A percentile compares a stretch with the other conserved stretches of the same genome.
Conservation (phyloP, 2,888 invertebrate species). For the Drosophila fungiperda region DNA sequence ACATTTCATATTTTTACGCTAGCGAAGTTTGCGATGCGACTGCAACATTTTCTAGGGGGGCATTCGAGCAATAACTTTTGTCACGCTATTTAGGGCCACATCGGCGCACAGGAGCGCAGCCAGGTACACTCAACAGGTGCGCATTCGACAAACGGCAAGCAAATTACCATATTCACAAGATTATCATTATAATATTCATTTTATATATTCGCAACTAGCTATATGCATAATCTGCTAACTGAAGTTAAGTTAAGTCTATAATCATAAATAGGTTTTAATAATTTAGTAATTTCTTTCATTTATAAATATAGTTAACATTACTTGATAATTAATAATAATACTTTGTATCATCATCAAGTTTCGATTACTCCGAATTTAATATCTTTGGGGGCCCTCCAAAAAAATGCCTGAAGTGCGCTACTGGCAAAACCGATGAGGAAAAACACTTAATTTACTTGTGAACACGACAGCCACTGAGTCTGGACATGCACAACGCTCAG, state of each 20-base stretch:
- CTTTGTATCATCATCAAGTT: no score
- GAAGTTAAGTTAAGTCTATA: not conserved
- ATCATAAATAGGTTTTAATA: not conserved
- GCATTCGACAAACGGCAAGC: not conserved
- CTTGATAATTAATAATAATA: no score
- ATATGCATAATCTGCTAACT: not conserved
- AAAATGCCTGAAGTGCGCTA: not conserved
- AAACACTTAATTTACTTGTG: conserved; percentile 40
- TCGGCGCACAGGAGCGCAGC: conserved; percentile 23
- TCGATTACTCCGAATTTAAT: not conserved
- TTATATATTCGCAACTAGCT: not conserved
- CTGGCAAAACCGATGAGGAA: not conserved
- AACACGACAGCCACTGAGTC: conserved; percentile 17
- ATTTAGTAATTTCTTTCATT: not conserved
- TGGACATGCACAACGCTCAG: conserved; percentile 74
- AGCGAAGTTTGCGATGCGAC: conserved; percentile 60
- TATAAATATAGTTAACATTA: not conserved
- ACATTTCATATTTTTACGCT: conserved; percentile 77
- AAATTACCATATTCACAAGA: not conserved
- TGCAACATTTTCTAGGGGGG: conserved; percentile 59
- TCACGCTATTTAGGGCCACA: conserved; percentile 70
- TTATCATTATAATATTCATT: not conserved
- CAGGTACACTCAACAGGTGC: conserved; percentile 29
- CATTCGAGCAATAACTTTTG: conserved; percentile 82
- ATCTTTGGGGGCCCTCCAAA: not conserved